phyloP scores from a whole-genome alignment of 2,888 invertebrate species.

The Pegoplata infirma region DNA sequence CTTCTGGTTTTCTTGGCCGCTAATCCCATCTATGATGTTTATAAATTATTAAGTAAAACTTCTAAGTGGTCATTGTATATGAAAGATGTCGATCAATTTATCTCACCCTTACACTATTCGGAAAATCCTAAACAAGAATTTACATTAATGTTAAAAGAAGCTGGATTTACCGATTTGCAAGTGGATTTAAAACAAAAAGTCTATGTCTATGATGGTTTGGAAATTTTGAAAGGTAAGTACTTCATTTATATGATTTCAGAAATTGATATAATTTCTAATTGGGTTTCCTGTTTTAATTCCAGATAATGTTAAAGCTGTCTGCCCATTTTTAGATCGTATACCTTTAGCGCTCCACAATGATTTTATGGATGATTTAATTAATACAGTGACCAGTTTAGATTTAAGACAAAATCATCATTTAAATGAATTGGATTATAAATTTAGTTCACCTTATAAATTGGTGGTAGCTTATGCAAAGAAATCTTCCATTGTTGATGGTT shows the following conservation, averaged over 20 bases:
- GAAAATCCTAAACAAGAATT: conserved; percentile 54
- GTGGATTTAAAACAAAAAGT: conserved; percentile 59
- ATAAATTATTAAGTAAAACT: conserved; percentile 47
- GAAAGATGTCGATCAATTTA: conserved; percentile 59
- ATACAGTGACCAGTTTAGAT: conserved; percentile 68
- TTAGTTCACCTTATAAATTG: conserved; percentile 79
- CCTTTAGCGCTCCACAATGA: conserved; percentile 82
- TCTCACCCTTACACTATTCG: conserved; percentile 57
- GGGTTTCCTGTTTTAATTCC: conserved; percentile 61
- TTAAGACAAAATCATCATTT: conserved; percentile 61
- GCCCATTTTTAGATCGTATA: conserved; percentile 83
- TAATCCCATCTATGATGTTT: conserved; percentile 60
- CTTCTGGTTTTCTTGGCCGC: conserved; percentile 61
- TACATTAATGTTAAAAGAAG: conserved; percentile 45
- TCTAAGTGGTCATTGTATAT: conserved; percentile 61
- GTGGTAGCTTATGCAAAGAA: conserved; percentile 79
- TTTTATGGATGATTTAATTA: conserved; percentile 82
- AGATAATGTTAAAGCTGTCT: conserved; percentile 85
- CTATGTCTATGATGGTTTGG: conserved; percentile 59
- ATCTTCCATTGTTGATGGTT: conserved; percentile 42
- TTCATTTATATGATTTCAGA: background rate
- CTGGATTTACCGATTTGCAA: conserved; percentile 53
- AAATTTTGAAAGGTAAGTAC: conserved; percentile 60
- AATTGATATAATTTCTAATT: too few species aligned
- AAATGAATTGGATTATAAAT: conserved; percentile 73